These are phyloP conservation scores for Cyprinella venusta DNA, from an alignment of 2,797 vertebrate species.

Conservation along the genomic window DNA sequence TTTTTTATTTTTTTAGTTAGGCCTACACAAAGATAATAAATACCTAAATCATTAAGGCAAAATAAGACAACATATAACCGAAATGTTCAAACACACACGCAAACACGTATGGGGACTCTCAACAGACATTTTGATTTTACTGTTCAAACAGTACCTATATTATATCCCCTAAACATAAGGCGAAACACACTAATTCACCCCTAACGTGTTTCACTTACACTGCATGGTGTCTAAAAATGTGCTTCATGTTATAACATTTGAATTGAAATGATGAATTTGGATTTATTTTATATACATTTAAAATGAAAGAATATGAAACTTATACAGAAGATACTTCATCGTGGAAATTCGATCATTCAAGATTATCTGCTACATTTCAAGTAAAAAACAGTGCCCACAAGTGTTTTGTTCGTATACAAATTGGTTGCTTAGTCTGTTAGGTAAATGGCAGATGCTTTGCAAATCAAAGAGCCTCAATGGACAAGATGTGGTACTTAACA, in stretches of 20 bases:
- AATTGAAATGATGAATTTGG: not conserved
- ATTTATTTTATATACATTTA: not conserved
- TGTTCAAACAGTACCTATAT: too few species aligned
- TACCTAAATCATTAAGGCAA: not conserved
- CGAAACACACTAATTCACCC: not conserved
- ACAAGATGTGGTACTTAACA: slow-evolving; percentile 78
- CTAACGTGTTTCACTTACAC: not conserved
- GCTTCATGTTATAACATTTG: not conserved
- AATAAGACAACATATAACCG: not conserved
- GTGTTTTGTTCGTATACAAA: slow-evolving; percentile 78
- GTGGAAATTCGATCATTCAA: not conserved
- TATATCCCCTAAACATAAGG: too few species aligned
- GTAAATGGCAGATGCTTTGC: slow-evolving; percentile 86
- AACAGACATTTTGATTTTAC: too few species aligned
- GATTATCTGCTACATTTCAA: slow-evolving; percentile 57
- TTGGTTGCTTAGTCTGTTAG: slow-evolving; percentile 68
- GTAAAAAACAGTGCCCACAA: slow-evolving; percentile 61
- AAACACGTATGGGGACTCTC: too few species aligned
- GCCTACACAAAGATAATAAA: not conserved
- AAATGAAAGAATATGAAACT: not conserved
- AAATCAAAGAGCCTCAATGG: slow-evolving; percentile 83
- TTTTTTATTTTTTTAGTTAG: not conserved
- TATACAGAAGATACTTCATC: not conserved
- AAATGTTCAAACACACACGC: not conserved
- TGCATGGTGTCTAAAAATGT: not conserved